Base-by-base conservation (phyloP, 2,888 invertebrate genomes). In the Andrena flavipes region DNA sequence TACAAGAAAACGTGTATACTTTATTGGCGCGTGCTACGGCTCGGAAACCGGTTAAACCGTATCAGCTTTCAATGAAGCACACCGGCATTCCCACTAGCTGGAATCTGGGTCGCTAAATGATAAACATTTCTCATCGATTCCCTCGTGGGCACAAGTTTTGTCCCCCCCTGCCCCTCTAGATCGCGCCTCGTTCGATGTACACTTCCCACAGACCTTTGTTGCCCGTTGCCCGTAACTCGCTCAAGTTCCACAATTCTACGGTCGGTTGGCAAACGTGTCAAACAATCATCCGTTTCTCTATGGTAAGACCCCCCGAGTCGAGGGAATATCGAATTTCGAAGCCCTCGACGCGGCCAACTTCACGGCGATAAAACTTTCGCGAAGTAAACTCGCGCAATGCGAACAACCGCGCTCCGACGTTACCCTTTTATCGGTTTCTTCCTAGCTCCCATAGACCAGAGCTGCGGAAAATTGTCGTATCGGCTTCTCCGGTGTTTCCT, bases 321-420 rank as follows among this genome's bases (percentile, higher is more conserved):
- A 49, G 67, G 48, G 72, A 79, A 84, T 56, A 56, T 85, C 84
- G 80, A 76, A 86, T 84, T 73, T 76, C 63, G 75, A 86, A 79
- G 65, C 72, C 49, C 67, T 65, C 62, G 56, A 63, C 30, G 54
- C 60, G 10, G 23, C 30, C 51, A 84, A 86, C 72, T 75, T 84
- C 54, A n/a, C 42, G 69, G 59, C 76, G 73, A 84, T 76, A 77
- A 85, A 86, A 84, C 80, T 84, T 84, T 80, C 48, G 2, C 62
- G 35, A 48, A 67, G 72, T 62, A 35, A 67, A 51, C 80, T 72
- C 35, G 80, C 26, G 26, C n/a, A 13, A 23, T 13, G 67, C 29
- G 51, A 42, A 30, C 63, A 33, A 62, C 80, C 51, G 60, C 26
- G 49, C 42, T 13, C 48, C 42, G 62, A 23, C 42, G 26, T 80